Evolutionary conservation across 1,140 invertebrate species (phyloP).

Genomic region (Anoplophora glabripennis): DNA sequence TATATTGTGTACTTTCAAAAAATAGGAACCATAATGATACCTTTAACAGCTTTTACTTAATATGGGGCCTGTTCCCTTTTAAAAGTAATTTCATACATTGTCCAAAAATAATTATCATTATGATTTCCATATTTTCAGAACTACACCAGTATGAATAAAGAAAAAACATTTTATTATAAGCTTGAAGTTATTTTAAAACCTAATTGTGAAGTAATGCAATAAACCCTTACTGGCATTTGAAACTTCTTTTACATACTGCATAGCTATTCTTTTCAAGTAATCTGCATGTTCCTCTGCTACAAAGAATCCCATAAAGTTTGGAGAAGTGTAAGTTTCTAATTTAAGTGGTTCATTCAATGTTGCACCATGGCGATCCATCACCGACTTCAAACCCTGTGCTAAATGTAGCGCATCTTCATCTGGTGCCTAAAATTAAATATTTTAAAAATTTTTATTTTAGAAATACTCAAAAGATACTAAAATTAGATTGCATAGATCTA

Average conservation of each 20-base stretch:
- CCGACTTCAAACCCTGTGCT: slow-evolving; percentile 61
- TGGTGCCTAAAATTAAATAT: slow-evolving; percentile 58
- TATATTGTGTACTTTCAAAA: not conserved
- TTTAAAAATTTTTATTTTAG: not conserved
- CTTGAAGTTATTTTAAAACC: too few relatives aligned
- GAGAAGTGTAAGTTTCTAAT: slow-evolving; percentile 77
- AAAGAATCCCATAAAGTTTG: slow-evolving; percentile 86
- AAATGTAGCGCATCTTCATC: slow-evolving; percentile 68
- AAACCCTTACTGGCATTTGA: slow-evolving; percentile 64
- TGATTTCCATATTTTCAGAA: too few relatives aligned
- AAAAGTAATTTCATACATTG: too few relatives aligned
- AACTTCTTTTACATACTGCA: slow-evolving; percentile 75
- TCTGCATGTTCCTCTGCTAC: slow-evolving; percentile 74
- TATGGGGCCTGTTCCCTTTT: too few relatives aligned
- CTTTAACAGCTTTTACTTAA: too few relatives aligned
- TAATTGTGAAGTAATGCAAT: too few relatives aligned
- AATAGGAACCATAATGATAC: too few relatives aligned
- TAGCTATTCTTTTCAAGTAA: slow-evolving; percentile 69
- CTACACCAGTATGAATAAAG: too few relatives aligned
- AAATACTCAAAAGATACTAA: too few relatives aligned
- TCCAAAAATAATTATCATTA: too few relatives aligned
- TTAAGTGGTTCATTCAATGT: slow-evolving; percentile 61
- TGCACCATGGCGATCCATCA: slow-evolving; percentile 65
- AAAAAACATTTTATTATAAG: not conserved
- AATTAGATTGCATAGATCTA: too few relatives aligned